phyloP scores from a whole-genome alignment of 2,797 vertebrate genomes.

The Limnodromus scolopaceus region DNA sequence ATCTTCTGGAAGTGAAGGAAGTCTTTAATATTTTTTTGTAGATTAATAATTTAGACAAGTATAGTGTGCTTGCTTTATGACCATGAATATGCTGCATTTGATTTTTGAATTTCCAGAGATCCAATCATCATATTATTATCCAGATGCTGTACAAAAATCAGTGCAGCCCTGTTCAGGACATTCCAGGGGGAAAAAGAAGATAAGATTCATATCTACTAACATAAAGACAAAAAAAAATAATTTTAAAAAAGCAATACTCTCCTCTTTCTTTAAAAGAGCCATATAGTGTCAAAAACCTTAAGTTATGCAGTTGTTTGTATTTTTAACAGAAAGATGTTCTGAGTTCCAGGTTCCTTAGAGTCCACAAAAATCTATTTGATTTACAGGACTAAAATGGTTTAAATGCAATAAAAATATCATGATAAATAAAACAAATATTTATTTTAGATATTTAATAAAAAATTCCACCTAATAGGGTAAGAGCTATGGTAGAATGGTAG shows the following conservation, averaged over 20 bases:
- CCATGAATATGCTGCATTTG: neutral
- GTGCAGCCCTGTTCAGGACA: neutral
- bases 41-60: neutral
- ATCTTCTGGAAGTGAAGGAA: neutral
- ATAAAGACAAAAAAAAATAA: neutral
- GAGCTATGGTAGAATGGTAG: neutral
- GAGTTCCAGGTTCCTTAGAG: neutral
- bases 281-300: neutral
- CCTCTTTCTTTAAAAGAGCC: neutral
- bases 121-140: neutral
- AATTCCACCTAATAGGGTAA: neutral
- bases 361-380: neutral
- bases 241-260: neutral
- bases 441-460: neutral
- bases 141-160: neutral
- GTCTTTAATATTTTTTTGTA: neutral
- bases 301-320: neutral
- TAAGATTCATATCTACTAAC: neutral
- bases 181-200: neutral
- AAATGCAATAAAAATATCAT: neutral
- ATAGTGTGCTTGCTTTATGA: neutral
- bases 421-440: neutral
- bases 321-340: neutral
- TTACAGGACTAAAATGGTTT: neutral
- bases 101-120: neutral